Percentiles rank a stretch among this genome's conserved stretches.
Conservation (phyloP, 2,888 invertebrate genomes). For the Thysanoteuthis rhombus region DNA sequence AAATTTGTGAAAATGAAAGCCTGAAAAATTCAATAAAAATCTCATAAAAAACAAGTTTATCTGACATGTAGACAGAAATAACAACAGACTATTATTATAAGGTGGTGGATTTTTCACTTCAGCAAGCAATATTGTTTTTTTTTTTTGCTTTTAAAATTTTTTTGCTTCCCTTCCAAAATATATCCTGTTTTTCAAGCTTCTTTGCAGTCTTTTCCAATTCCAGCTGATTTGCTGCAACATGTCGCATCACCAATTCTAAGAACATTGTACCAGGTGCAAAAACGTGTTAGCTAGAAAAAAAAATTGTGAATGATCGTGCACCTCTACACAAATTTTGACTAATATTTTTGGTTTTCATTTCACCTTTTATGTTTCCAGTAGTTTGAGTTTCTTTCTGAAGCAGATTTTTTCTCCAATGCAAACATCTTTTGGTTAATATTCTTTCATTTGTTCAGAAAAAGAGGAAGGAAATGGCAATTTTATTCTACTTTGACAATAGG, state of each 20-base stretch:
- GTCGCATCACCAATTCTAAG: not conserved
- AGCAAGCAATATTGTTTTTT: not conserved
- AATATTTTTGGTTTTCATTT: too few species aligned
- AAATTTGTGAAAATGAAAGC: too few species aligned
- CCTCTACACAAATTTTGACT: not conserved
- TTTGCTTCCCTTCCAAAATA: not conserved
- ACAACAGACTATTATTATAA: not conserved
- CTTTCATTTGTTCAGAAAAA: too few species aligned
- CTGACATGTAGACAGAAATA: too few species aligned
- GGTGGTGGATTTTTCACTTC: not conserved
- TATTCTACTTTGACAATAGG: too few species aligned
- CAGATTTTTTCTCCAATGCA: too few species aligned
- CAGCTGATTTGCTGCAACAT: not conserved
- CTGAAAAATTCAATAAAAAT: too few species aligned
- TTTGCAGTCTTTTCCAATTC: not conserved
- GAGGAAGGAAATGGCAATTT: too few species aligned
- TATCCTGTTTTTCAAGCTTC: not conserved
- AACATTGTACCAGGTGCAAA: not conserved
- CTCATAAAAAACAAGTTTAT: too few species aligned
- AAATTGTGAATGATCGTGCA: not conserved
- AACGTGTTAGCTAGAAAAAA: not conserved
- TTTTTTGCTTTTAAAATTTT: not conserved
- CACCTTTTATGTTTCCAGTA: too few species aligned
- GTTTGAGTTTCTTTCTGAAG: too few species aligned
- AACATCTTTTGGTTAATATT: too few species aligned